Conservation (phyloP, 2,113 vertebrate species). For the Phylloscopus trochilus region DNA sequence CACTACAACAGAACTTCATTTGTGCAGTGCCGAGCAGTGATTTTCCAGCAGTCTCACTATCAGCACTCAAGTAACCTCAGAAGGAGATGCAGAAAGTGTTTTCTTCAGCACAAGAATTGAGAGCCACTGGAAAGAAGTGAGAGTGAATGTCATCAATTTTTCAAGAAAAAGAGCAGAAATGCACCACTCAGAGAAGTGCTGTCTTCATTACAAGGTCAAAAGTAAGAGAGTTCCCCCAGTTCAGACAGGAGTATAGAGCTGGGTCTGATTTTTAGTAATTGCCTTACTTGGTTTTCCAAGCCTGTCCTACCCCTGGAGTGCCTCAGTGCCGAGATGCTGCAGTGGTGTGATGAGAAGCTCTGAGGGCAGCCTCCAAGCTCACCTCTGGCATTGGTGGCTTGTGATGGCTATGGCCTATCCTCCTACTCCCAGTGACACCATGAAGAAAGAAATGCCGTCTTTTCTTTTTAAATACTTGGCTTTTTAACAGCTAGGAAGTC, state of each 20-base stretch:
- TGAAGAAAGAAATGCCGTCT: not conserved
- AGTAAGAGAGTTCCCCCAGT: not conserved
- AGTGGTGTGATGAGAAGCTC: not conserved
- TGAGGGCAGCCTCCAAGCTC: not conserved
- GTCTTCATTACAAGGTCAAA: not conserved
- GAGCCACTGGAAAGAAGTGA: not conserved
- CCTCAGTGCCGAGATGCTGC: fast-evolving
- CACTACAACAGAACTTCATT: not conserved
- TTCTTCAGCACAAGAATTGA: not conserved
- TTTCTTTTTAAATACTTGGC: not conserved
- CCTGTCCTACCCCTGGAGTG: not conserved
- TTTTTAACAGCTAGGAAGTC: not conserved
- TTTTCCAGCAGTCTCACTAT: not conserved
- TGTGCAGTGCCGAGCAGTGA: not conserved
- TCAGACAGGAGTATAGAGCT: not conserved
- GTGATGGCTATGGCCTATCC: not conserved
- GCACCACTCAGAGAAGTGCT: not conserved
- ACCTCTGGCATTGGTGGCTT: not conserved
- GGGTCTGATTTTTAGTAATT: not conserved
- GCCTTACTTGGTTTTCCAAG: not conserved
- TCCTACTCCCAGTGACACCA: not conserved
- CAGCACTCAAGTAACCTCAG: not conserved
- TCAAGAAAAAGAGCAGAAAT: not conserved
- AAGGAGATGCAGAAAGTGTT: not conserved
- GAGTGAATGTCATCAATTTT: not conserved